These are phyloP conservation scores for Girardinichthys multiradiatus DNA, from an alignment of 2,113 vertebrate genomes.

Conservation along the genomic window DNA sequence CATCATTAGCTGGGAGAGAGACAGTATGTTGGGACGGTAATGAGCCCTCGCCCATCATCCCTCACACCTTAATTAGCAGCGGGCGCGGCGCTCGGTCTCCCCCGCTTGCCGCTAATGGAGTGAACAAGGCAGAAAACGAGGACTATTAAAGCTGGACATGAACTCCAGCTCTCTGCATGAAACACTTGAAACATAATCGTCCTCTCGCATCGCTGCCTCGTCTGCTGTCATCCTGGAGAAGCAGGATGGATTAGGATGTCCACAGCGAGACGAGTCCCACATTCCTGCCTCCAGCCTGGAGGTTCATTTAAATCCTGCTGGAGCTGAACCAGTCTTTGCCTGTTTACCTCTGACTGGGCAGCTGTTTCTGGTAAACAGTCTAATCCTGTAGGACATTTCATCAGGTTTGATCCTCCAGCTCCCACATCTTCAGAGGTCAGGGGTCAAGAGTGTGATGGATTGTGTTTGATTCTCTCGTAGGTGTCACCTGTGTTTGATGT, in stretches of 20 bases:
- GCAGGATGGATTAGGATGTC: conserved; percentile 26
- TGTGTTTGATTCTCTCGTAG: conserved; percentile 31
- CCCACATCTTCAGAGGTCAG: conserved; percentile 29
- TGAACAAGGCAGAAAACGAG: conserved; percentile 73
- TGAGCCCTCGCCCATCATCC: conserved; percentile 76
- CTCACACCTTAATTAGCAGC: conserved; percentile 78
- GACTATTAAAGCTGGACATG: conserved; percentile 60
- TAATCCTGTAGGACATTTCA: too few relatives aligned
- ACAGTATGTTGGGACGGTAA: conserved; percentile 76
- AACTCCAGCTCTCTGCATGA: conserved; percentile 33
- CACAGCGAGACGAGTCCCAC: background rate
- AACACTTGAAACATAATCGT: conserved; percentile 50
- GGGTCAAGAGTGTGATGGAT: conserved; percentile 42
- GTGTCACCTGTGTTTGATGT: conserved; percentile 42
- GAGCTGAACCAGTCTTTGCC: too few relatives aligned
- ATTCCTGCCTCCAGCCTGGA: conserved; percentile 10
- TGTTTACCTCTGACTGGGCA: too few relatives aligned
- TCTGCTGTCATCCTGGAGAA: conserved; percentile 27
- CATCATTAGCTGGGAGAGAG: conserved; percentile 79
- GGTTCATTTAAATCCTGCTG: background rate
- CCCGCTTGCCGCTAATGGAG: conserved; percentile 64
- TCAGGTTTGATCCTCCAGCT: too few relatives aligned
- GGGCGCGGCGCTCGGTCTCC: conserved; percentile 39
- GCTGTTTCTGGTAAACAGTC: too few relatives aligned
- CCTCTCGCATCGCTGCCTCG: conserved; percentile 26